These are phyloP conservation scores for Huso huso DNA, from an alignment of 2,797 vertebrate species.

Conservation along the genomic window DNA sequence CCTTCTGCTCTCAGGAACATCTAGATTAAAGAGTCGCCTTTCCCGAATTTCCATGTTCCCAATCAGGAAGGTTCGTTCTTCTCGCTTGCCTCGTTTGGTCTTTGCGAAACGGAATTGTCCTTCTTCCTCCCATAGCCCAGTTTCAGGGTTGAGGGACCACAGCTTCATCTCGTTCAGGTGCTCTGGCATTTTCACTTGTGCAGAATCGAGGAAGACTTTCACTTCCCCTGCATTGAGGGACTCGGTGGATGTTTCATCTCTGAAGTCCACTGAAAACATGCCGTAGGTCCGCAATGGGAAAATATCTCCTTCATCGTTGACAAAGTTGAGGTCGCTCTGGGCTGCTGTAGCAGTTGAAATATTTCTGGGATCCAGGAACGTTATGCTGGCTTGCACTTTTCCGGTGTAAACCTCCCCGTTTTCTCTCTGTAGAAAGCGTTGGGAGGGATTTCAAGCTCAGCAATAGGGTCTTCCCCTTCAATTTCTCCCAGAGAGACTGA, in stretches of 20 bases:
- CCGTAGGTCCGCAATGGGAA: slow-evolving; percentile 88
- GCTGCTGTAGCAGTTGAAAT: slow-evolving; percentile 73
- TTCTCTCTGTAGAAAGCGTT: slow-evolving; percentile 81
- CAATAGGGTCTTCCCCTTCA: slow-evolving; percentile 74
- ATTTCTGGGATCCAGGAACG: slow-evolving; percentile 88
- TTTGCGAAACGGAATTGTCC: slow-evolving; percentile 73
- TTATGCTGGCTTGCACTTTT: slow-evolving; percentile 87
- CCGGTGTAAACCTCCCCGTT: slow-evolving; percentile 84
- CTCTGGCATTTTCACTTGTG: slow-evolving; percentile 83
- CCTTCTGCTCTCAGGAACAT: slow-evolving; percentile 88
- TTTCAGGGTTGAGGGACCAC: slow-evolving; percentile 93
- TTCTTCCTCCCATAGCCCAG: slow-evolving; percentile 94
- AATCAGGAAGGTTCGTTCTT: slow-evolving; percentile 88
- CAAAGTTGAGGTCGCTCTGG: slow-evolving; percentile 90
- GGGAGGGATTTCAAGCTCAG: slow-evolving; percentile 84
- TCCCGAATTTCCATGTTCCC: slow-evolving; percentile 98
- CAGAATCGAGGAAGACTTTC: slow-evolving; percentile 81
- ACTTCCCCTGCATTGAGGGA: slow-evolving; percentile 84
- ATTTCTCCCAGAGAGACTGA: slow-evolving; percentile 78
- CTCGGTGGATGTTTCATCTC: slow-evolving; percentile 66
- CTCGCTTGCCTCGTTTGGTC: slow-evolving; percentile 73
- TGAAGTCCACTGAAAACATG: slow-evolving; percentile 97
- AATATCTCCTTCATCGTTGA: slow-evolving; percentile 79
- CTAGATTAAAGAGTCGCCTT: slow-evolving; percentile 88
- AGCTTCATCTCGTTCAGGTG: slow-evolving; percentile 84